These are phyloP conservation scores for Anadara kagoshimensis DNA, from an alignment of 1,140 invertebrate species.

Conservation along the genomic window DNA sequence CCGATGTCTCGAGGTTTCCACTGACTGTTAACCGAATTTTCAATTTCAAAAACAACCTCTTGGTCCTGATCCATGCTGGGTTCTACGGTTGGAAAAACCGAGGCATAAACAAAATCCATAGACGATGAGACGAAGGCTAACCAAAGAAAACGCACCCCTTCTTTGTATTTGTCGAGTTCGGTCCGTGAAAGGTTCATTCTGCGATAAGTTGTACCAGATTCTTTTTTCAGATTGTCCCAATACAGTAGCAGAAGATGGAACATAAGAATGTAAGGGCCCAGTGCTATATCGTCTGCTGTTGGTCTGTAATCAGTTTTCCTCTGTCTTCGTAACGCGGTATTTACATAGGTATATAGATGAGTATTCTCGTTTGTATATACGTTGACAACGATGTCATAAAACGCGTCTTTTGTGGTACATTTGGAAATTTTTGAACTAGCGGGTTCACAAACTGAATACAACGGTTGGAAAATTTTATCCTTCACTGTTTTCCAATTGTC, in stretches of 20 bases:
- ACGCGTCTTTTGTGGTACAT: conserved; percentile 5
- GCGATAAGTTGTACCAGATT: conserved; percentile 17
- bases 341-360: conserved; percentile 18
- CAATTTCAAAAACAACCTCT: neutral
- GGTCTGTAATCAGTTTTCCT: conserved; percentile 19
- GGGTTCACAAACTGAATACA: conserved; percentile 12
- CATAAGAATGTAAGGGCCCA: conserved; percentile 28
- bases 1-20: conserved; percentile 25
- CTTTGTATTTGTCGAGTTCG: conserved; percentile 13
- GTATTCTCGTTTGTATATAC: conserved; percentile 22
- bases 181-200: conserved; percentile 13
- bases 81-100: conserved; percentile 18
- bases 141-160: conserved; percentile 20
- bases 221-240: conserved; percentile 15
- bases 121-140: conserved; percentile 32
- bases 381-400: conserved; percentile 14
- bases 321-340: conserved; percentile 27
- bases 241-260: conserved; percentile 19
- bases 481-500: conserved; percentile 7
- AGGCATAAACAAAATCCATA: conserved; percentile 10
- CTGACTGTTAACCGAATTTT: conserved; percentile 8
- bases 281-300: conserved; percentile 21
- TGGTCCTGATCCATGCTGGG: neutral
- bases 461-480: conserved; percentile 15
- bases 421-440: neutral